Conservation (phyloP, 1,140 invertebrate genomes). For the Colletes gigas region DNA sequence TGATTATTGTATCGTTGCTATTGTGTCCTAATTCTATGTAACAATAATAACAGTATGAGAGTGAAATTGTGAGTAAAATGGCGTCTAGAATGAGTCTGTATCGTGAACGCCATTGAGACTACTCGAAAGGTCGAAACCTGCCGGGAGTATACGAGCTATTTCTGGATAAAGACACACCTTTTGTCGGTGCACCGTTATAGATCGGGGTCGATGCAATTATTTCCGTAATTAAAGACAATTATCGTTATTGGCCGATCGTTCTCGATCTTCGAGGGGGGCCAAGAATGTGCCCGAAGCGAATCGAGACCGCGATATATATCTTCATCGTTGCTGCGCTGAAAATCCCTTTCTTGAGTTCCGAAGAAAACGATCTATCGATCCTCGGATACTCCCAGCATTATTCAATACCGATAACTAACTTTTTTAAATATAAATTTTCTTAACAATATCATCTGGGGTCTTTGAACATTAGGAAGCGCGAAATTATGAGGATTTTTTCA, state of each 20-base stretch:
- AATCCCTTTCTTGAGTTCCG: neutral
- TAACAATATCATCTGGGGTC: no score
- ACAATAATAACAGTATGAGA: neutral
- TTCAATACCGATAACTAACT: neutral
- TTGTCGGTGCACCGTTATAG: conserved; percentile 20
- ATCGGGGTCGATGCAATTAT: conserved; percentile 38
- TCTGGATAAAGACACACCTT: conserved; percentile 41
- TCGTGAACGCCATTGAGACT: conserved; percentile 3
- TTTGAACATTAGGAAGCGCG: no score
- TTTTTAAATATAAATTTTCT: no score
- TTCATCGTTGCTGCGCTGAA: neutral
- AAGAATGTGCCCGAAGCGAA: conserved; percentile 21
- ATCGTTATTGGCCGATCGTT: conserved; percentile 41
- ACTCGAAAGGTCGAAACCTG: conserved; percentile 41
- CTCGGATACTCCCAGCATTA: neutral
- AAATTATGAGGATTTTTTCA: no score
- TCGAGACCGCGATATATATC: conserved; percentile 5
- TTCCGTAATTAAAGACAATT: conserved; percentile 43
- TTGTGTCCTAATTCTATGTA: neutral
- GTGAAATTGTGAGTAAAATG: neutral
- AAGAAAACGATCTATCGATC: neutral
- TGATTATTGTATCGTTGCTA: neutral
- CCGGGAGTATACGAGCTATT: conserved; percentile 26
- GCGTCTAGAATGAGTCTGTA: neutral
- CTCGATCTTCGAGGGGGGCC: conserved; percentile 18